Base-by-base conservation (phyloP, 1,140 invertebrate species). In the Mylabris phalerata region DNA sequence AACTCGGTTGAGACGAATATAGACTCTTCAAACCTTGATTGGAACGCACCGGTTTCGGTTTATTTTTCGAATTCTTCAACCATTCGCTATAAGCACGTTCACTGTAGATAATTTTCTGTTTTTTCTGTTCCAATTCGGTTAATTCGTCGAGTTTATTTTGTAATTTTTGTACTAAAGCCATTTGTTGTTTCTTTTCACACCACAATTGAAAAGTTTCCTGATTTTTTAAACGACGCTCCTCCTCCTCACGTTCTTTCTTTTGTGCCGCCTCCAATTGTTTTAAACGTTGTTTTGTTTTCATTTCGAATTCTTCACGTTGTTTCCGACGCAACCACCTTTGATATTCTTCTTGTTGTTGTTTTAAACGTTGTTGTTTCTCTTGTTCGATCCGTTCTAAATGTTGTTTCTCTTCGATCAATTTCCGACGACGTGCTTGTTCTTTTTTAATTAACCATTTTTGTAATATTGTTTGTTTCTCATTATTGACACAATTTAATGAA, bases 1-100 rank as follows among this genome's bases (percentile, higher is more conserved):
- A 32, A 32, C 32, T 32, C 32, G 32, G 4, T 7, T 32, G 32
- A 1, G 32, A 32, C 7, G 32, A 7, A 32, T 32, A 32, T 7
- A 32, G 7, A 81, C 80, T 79, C 27, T 80, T 72, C 58, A 80
- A 71, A 49, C 80, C 80, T 59, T 76, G 74, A 59, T 80, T 80
- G 24, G 79, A 73, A 5, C 78, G 78, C 9, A 80, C 74, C 0
- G 80, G 80, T 60, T 79, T 72, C 1, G 77, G 79, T 59, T 77
- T 78, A 58, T 77, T 74, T 70, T 75, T 78, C 55, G 79, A 77
- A 40, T 73, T 75, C 27, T 77, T 68, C 51, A 79, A 61, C 79
- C 79, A 81, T 43, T 77, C 74, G 38, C 75, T 69, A 62, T 78
- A 81, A 0, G 80, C 79, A 38, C 67, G 75, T 51, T 78, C 75